phyloP scores from a whole-genome alignment of 2,888 invertebrate species.

The Griposia aprilina region DNA sequence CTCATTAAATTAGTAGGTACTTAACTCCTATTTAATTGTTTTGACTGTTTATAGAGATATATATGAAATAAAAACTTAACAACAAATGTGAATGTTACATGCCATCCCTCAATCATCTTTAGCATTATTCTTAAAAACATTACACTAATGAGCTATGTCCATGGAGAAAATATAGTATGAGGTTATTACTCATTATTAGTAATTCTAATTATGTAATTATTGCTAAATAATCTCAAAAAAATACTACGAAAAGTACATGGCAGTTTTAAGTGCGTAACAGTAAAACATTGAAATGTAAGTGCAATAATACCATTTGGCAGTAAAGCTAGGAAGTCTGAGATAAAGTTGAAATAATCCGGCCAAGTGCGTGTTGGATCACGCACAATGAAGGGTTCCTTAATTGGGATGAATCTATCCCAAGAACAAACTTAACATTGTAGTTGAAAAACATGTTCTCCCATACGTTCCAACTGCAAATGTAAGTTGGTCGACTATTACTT shows the following conservation, averaged over 20 bases:
- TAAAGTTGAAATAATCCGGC: slow-evolving; percentile 4
- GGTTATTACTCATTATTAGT: slow-evolving; percentile 1
- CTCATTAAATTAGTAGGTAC: background rate
- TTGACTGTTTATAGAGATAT: background rate
- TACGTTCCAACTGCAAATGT: too few relatives aligned
- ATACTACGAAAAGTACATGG: background rate
- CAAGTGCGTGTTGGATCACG: too few relatives aligned
- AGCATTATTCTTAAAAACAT: background rate
- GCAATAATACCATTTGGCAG: slow-evolving; percentile 18
- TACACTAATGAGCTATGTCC: background rate
- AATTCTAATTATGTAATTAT: slow-evolving; percentile 22
- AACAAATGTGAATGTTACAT: too few relatives aligned
- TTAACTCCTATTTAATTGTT: background rate
- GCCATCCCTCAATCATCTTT: background rate
- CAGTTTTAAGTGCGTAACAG: slow-evolving; percentile 26
- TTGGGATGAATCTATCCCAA: too few relatives aligned
- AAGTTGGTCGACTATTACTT: too few relatives aligned
- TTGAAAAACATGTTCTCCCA: too few relatives aligned
- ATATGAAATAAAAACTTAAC: background rate
- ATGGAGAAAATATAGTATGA: background rate
- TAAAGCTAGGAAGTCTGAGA: slow-evolving; percentile 15
- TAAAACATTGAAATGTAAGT: slow-evolving; percentile 16
- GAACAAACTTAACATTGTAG: too few relatives aligned
- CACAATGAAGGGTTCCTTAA: too few relatives aligned
- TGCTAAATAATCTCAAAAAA: slow-evolving; percentile 1